Percentiles rank a stretch among this genome's conserved stretches.
These are phyloP conservation scores for Cryptocheilus praepositus DNA, from an alignment of 2,888 invertebrate genomes.

Conservation along the genomic window DNA sequence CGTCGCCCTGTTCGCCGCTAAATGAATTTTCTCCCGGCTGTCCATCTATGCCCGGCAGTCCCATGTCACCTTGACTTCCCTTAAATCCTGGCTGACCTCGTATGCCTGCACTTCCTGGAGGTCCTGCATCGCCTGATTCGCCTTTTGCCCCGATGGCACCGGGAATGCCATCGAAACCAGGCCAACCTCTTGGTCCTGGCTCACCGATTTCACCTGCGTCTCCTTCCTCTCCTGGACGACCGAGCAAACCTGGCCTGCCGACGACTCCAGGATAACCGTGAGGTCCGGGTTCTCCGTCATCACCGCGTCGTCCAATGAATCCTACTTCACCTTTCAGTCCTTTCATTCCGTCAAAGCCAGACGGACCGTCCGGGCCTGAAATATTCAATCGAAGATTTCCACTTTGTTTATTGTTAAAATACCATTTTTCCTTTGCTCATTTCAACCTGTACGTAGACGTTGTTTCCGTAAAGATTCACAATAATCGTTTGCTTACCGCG, in stretches of 20 bases:
- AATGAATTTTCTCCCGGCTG: slow-evolving; percentile 81
- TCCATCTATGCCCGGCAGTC: slow-evolving; percentile 81
- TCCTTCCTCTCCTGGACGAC: slow-evolving; percentile 76
- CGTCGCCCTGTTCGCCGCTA: slow-evolving; percentile 83
- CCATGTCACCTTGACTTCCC: slow-evolving; percentile 81
- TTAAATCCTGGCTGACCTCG: slow-evolving; percentile 78
- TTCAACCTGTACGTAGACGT: no score
- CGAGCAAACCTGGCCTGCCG: slow-evolving; percentile 76
- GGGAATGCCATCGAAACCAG: slow-evolving; percentile 75
- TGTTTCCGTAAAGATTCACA: no score
- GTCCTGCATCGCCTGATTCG: slow-evolving; percentile 84
- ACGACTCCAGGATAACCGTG: slow-evolving; percentile 72
- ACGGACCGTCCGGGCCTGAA: slow-evolving; percentile 64
- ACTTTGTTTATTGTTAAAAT: no score
- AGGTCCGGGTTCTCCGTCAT: slow-evolving; percentile 71
- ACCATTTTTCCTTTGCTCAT: no score
- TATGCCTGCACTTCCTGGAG: slow-evolving; percentile 80
- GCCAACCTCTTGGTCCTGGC: slow-evolving; percentile 80
- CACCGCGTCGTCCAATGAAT: slow-evolving; percentile 71
- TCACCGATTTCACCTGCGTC: slow-evolving; percentile 78
- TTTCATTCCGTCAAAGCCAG: slow-evolving; percentile 68
- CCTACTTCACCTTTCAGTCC: slow-evolving; percentile 73
- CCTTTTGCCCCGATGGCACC: slow-evolving; percentile 81
- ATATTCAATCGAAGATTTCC: background rate
- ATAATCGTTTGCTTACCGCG: slow-evolving; percentile 50